These are phyloP conservation scores for Elgaria multicarinata DNA, from an alignment of 2,113 vertebrate genomes.

Conservation along the genomic window DNA sequence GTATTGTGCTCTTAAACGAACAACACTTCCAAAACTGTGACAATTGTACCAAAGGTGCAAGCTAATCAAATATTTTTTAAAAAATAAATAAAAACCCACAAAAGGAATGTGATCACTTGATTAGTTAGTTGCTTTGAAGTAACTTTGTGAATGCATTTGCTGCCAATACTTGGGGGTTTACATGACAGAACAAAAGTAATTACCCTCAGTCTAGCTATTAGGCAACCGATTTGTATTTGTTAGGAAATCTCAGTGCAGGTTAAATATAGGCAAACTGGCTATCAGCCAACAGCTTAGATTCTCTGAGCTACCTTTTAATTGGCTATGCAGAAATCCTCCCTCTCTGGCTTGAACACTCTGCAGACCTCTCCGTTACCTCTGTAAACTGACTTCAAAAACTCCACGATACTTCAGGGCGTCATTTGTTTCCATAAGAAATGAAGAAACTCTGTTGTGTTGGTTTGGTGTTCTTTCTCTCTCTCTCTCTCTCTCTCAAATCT, in stretches of 20 bases:
- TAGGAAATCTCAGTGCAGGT: conserved; percentile 19
- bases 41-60: neutral
- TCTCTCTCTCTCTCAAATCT: neutral
- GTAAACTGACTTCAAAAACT: neutral
- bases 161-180: rapidly evolving
- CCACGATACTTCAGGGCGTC: neutral
- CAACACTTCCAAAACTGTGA: conserved; percentile 15
- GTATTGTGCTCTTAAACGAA: neutral
- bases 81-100: neutral
- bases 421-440: neutral
- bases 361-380: conserved; percentile 13
- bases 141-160: neutral
- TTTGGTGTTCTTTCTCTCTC: neutral
- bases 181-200: conserved; percentile 3
- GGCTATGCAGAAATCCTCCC: neutral
- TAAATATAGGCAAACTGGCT: conserved; percentile 10
- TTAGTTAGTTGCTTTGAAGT: neutral
- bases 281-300: conserved; percentile 18
- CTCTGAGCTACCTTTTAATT: neutral
- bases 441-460: neutral
- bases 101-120: conserved; percentile 24
- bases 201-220: conserved; percentile 4
- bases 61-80: neutral
- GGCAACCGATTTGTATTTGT: conserved; percentile 8
- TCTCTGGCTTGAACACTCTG: neutral